Evolutionary conservation across 2,888 invertebrate species (phyloP).

Genomic region (Orthonevra nobilis): DNA sequence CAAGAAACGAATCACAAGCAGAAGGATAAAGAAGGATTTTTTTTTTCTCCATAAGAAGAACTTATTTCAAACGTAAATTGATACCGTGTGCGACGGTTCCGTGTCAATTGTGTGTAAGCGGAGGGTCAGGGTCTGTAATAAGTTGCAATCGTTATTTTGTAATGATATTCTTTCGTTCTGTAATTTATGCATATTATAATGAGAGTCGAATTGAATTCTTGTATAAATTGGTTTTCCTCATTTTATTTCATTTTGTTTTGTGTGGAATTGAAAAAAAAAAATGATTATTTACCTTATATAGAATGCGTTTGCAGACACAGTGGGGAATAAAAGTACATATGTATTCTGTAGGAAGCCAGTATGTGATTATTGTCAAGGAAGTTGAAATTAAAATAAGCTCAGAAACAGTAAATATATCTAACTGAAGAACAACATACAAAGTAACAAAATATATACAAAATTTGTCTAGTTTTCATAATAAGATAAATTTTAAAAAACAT

Average conservation of each 20-base stretch:
- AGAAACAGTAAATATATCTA: too few relatives aligned
- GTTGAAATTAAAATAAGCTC: too few relatives aligned
- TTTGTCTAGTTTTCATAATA: too few relatives aligned
- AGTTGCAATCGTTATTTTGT: conserved; percentile 34
- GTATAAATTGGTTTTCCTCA: conserved; percentile 31
- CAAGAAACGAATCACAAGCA: conserved; percentile 9
- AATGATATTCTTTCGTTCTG: conserved; percentile 39
- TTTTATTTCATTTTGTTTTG: conserved; percentile 24
- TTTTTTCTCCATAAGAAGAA: too few relatives aligned
- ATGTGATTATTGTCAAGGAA: too few relatives aligned
- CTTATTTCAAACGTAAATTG: conserved; percentile 21
- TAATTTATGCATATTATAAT: conserved; percentile 64
- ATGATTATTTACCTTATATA: too few relatives aligned
- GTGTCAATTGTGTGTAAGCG: not conserved
- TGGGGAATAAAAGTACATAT: too few relatives aligned
- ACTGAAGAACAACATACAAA: too few relatives aligned
- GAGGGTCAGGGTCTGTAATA: not conserved
- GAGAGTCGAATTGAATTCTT: conserved; percentile 54
- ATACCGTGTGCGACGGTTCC: conserved; percentile 17
- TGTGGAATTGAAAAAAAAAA: too few relatives aligned
- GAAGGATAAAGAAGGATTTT: conserved; percentile 7
- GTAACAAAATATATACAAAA: too few relatives aligned
- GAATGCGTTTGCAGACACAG: not conserved
- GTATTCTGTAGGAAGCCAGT: too few relatives aligned
- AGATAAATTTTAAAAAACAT: too few relatives aligned